Conservation (phyloP, 2,113 vertebrate species). For the Sorex fumeus region DNA sequence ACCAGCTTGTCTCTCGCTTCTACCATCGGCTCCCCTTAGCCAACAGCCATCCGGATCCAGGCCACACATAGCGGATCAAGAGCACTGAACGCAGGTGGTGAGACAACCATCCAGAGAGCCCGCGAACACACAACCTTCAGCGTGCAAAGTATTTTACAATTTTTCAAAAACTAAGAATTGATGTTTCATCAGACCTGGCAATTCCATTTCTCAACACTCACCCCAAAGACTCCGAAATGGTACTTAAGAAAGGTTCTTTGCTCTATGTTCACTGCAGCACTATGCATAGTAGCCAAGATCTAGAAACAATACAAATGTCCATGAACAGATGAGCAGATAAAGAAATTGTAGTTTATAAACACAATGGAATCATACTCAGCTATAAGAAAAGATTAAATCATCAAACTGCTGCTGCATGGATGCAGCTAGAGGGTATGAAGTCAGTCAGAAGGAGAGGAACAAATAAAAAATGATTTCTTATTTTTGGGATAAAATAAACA, state of each 20-base stretch:
- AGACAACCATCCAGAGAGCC: too few relatives aligned
- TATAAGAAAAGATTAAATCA: not conserved
- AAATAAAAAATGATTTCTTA: not conserved
- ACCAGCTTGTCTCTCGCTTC: too few relatives aligned
- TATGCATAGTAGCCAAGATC: not conserved
- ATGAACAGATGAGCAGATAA: not conserved
- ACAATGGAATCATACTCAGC: not conserved
- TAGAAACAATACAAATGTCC: not conserved
- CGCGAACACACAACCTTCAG: too few relatives aligned
- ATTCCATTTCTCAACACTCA: not conserved
- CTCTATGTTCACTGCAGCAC: not conserved
- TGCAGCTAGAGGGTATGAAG: not conserved
- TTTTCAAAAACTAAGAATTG: not conserved
- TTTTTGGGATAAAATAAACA: not conserved
- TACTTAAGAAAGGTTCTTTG: not conserved
- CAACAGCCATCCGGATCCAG: too few relatives aligned
- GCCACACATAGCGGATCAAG: too few relatives aligned
- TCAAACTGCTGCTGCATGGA: not conserved
- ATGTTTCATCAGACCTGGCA: not conserved
- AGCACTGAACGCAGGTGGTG: too few relatives aligned
- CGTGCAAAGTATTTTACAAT: too few relatives aligned
- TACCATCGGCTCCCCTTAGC: too few relatives aligned
- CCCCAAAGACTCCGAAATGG: not conserved
- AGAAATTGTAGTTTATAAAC: not conserved
- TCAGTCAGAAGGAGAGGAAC: not conserved